Base-by-base conservation (phyloP, 2,113 vertebrate genomes). In the Microtus montanus region DNA sequence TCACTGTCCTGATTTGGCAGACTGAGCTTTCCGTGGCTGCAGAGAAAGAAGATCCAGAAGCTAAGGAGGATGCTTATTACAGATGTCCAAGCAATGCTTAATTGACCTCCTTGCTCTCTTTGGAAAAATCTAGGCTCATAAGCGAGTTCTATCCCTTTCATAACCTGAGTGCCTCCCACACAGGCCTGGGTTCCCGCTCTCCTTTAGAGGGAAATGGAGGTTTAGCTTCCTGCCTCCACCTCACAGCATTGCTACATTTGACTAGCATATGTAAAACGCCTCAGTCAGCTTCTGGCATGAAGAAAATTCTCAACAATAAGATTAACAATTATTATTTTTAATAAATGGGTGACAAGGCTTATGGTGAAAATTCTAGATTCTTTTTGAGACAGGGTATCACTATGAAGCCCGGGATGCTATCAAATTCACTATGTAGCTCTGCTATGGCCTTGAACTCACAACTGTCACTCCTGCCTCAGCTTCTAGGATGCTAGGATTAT, bases 281-380 rank as follows among this genome's bases (percentile, higher is more conserved):
- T 38, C 58, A 64, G 71, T 30, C 54, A 41, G 20, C 13, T 6
- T 70, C 19, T 8, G 2, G 19, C 14, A 26, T 30, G 24, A 17
- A 96, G 47, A 14, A 93, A 75, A 70, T 49, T 77, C 54, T 93
- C 70, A 87, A 7, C 71, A 64, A 87, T 41, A 83, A 30, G 24
- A 88, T 49, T 63, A 89, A 82, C 44, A 44, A 44, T 52, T 54
- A 14, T 47, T 83, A 22, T 58, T 75, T 73, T 70, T 87, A 88
- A 83, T 47, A 88, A 80, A n/a, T 64, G 14, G 19, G 70, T 70
- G 52, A 41, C 19, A 66, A 91, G 74, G 52, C 15, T 83, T 71
- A 66, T 3, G 15, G 5, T 68, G 77, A 87, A 88, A 35, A 73
- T 49, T 88, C 22, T 54, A 88, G 24, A 58, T 54, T 73, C 35